Base-by-base conservation (phyloP, 2,888 invertebrate species). In the Erebia ligea region DNA sequence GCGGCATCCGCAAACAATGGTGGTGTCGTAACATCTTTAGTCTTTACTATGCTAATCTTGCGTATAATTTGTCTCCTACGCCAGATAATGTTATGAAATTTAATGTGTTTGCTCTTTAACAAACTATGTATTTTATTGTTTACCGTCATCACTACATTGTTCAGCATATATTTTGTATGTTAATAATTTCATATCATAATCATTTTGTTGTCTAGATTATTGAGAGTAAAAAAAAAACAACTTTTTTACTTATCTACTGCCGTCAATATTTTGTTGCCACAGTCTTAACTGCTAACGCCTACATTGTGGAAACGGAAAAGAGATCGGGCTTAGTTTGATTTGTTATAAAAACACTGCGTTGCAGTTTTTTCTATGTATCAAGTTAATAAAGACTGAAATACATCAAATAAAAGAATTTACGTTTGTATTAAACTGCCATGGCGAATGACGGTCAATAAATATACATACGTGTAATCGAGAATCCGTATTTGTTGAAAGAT, bases 31-130 rank as follows among this genome's bases (percentile, higher is more conserved):
- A 88, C 81, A 73, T 81, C 79, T 81, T 81, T 85, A 84, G 73
- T 81, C 79, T 81, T 81, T 85, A 84, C 83, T 84, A 84, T 86
- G 82, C 82, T 85, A 85, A 87, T 87, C 82, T 82, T 77, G 69
- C 76, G 82, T 81, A 88, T 85, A 86, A 86, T 87, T 87, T 84
- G 83, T 86, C 88, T 87, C 87, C 87, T 87, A 88, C 86, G 84
- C 82, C 78, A 72, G 70, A 69, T 70, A 67, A 70, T 17, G 59
- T 75, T 75, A 69, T 75, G 73, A 75, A 76, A 74, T 71, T 54
- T 67, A 25, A 57, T 61, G 10, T 69, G 65, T 67, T 50, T 61
- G 10, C 66, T 21, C 4, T 34, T 50, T 48, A 34, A 58, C 34
- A 50, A 50, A 48, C 45, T 21, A 15, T 48, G 6, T 62, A 62